Conservation (phyloP, 1,140 invertebrate species). For the Carposina sasakii region DNA sequence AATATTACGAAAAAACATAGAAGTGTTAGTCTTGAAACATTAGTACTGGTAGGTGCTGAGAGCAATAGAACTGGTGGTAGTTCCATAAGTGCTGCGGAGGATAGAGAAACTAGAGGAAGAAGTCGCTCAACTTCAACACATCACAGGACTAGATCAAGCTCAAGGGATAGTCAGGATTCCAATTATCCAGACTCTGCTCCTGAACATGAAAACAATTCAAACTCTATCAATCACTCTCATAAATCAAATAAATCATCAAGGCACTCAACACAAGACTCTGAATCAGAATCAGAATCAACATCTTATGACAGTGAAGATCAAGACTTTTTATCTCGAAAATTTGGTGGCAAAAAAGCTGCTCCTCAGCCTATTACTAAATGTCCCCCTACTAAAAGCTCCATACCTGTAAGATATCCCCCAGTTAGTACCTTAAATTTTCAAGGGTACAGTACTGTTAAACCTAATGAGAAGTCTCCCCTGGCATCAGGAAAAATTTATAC, state of each 20-base stretch:
- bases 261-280: slow-evolving; percentile 38
- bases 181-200: slow-evolving; percentile 53
- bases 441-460: slow-evolving; percentile 52
- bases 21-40: slow-evolving; percentile 50
- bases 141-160: slow-evolving; percentile 43
- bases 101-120: slow-evolving; percentile 31
- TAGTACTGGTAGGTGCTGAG: slow-evolving; percentile 34
- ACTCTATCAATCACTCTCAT: slow-evolving; percentile 18
- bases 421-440: too few relatives aligned
- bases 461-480: slow-evolving; percentile 46
- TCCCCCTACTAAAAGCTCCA: too few relatives aligned
- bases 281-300: slow-evolving; percentile 57
- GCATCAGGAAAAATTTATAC: slow-evolving; percentile 60
- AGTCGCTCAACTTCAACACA: slow-evolving; percentile 45
- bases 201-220: slow-evolving; percentile 29
- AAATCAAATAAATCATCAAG: slow-evolving; percentile 25
- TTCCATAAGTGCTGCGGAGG: slow-evolving; percentile 38
- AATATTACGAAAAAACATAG: slow-evolving; percentile 29
- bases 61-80: slow-evolving; percentile 27
- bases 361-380: too few relatives aligned
- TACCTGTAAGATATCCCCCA: too few relatives aligned
- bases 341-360: slow-evolving; percentile 41
- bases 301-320: slow-evolving; percentile 61
- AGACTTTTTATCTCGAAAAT: slow-evolving; percentile 56
- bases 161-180: slow-evolving; percentile 52